Evolutionary conservation across 1,140 invertebrate species (phyloP), one percentile per base, ranked within the genome.

Genomic region (Temnothorax nylanderi): DNA sequence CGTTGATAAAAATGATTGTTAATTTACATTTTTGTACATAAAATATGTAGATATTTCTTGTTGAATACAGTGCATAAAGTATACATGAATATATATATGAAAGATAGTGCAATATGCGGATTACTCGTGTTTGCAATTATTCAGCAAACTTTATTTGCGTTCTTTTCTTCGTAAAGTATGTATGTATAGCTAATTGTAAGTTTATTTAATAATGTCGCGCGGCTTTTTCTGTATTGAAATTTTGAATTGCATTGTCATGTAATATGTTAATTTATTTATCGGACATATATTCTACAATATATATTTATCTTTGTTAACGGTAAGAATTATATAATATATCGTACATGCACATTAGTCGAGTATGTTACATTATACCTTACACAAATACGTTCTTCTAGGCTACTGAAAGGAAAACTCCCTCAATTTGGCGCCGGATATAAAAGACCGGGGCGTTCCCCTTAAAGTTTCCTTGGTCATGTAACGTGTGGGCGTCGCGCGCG

Each of bases 311-410:
- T 75, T 74, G n/a, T 87, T 74, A 87, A 85, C 56, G 11, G 49
- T 82, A 87, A 67, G 41, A 86, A 74, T 87, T 60, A 64, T 49
- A 65, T 60, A 84, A 49, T 74, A 81, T 51, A 69, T 76, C 44
- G 11, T 76, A 80, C n/a, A 60, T 21, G 69, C 62, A 84, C 87
- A 91, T 92, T 93, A 93, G 88, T 86, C 90, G 86, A 85, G 85
- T 88, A 87, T 91, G 74, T 89, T 89, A 91, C 88, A 93, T 26
- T 85, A 86, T 91, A 89, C 87, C 85, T 88, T 56, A 58, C 75
- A 91, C 65, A 86, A 80, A 78, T 71, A 81, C 69, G n/a, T n/a
- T 86, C 51, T 26, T 64, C 84, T 65, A 77, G 18, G 18, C 3
- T 16, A 86, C 26, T 67, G 18, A 64, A 64, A 84, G 67, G 37